Conservation (phyloP, 2,888 invertebrate species). For the Aporophyla lueneburgensis region DNA sequence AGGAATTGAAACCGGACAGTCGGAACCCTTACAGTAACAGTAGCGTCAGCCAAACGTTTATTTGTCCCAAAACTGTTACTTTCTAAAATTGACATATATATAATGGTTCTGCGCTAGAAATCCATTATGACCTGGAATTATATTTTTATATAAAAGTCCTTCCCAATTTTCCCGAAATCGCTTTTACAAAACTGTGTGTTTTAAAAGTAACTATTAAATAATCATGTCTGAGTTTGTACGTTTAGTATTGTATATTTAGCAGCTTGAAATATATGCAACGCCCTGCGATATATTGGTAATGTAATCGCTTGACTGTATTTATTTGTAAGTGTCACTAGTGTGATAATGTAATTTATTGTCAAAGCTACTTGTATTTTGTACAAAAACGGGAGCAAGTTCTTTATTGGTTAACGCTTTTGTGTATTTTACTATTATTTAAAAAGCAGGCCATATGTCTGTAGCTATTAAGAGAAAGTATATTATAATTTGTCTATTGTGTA, state of each 20-base stretch:
- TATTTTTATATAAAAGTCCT: constrained; percentile 12
- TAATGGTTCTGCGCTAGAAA: background rate
- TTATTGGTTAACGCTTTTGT: constrained; percentile 63
- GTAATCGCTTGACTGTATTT: constrained; percentile 59
- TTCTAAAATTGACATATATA: background rate
- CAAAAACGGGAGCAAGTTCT: constrained; percentile 76
- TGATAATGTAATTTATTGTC: constrained; percentile 44
- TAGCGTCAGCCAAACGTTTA: background rate
- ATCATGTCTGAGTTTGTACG: constrained; percentile 50
- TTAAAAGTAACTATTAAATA: constrained; percentile 21
- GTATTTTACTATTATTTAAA: constrained; percentile 34
- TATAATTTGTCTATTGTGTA: constrained; percentile 32
- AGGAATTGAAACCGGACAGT: constrained; percentile 47
- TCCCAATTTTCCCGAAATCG: constrained; percentile 14
- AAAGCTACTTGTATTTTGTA: constrained; percentile 68
- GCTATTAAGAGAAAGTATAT: constrained; percentile 12
- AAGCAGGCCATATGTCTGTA: constrained; percentile 1
- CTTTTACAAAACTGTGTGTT: background rate
- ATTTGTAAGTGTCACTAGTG: constrained; percentile 54
- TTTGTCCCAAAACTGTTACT: background rate
- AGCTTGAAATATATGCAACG: constrained; percentile 52
- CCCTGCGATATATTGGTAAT: constrained; percentile 42
- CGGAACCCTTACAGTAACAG: constrained; percentile 4
- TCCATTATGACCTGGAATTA: background rate
- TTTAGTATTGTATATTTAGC: constrained; percentile 52